Evolutionary conservation across 1,140 invertebrate genomes (phyloP).

Genomic region (Frieseomelitta varia): DNA sequence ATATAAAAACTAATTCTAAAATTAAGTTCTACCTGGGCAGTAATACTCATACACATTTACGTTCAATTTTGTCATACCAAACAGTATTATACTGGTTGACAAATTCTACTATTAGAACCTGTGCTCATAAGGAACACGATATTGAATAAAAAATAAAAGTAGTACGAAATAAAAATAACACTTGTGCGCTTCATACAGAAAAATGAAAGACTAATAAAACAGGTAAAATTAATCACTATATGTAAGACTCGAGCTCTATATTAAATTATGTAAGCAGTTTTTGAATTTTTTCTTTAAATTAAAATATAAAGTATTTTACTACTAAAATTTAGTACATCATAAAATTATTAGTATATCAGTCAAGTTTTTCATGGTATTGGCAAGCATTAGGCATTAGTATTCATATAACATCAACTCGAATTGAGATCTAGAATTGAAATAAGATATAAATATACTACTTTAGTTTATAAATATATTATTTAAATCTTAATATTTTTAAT

Average conservation of each 20-base stretch:
- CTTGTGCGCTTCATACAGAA: conserved; percentile 46
- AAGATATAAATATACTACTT: conserved; percentile 29
- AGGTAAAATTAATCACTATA: conserved; percentile 16
- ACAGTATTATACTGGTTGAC: conserved; percentile 22
- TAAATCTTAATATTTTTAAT: conserved; percentile 24
- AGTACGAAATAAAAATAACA: conserved; percentile 2
- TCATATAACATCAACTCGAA: conserved; percentile 26
- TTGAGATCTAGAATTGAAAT: conserved; percentile 12
- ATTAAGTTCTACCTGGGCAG: conserved; percentile 46
- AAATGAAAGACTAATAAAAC: conserved; percentile 44
- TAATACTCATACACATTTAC: conserved; percentile 35
- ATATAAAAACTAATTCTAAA: conserved; percentile 43
- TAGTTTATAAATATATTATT: conserved; percentile 35
- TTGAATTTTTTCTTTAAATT: conserved; percentile 7
- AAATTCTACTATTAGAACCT: conserved; percentile 26
- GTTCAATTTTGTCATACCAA: conserved; percentile 30
- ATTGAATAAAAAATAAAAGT: not conserved
- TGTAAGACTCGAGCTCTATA: conserved; percentile 60
- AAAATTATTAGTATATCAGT: conserved; percentile 41
- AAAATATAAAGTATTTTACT: conserved; percentile 32
- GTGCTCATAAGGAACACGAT: conserved; percentile 7
- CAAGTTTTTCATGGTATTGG: conserved; percentile 16
- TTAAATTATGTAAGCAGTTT: conserved; percentile 59
- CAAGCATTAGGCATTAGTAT: conserved; percentile 38
- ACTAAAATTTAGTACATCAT: too few relatives aligned